phyloP scores from a whole-genome alignment of 2,113 vertebrate genomes.

The Cheirogaleus medius region DNA sequence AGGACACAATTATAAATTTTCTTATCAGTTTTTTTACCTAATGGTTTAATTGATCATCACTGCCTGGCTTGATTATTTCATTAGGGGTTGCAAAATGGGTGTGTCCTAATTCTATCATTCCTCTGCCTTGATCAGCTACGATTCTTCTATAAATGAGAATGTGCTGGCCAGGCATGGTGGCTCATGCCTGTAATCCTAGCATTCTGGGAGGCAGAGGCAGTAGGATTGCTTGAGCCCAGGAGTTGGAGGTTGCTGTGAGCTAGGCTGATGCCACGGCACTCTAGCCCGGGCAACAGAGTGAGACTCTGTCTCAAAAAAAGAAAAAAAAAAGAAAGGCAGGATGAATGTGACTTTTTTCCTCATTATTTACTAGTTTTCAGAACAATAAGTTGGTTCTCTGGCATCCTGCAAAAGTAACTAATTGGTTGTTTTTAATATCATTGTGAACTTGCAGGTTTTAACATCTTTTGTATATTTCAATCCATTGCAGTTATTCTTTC shows the following conservation, averaged over 20 bases:
- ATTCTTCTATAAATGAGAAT: background rate
- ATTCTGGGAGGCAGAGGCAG: accelerated
- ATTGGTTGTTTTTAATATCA: background rate
- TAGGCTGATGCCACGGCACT: too few species aligned
- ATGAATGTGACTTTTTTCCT: background rate
- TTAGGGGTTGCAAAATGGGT: background rate
- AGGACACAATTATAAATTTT: background rate
- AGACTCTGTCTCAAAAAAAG: too few species aligned
- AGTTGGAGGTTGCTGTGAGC: too few species aligned
- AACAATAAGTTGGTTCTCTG: background rate
- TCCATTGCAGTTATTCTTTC: background rate
- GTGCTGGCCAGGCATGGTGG: background rate
- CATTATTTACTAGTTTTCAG: background rate
- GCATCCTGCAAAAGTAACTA: background rate
- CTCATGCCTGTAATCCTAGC: too few species aligned
- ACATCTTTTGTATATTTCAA: background rate
- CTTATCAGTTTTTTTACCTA: background rate
- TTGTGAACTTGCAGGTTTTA: background rate
- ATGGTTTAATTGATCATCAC: background rate
- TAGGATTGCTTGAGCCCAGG: too few species aligned
- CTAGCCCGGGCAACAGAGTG: too few species aligned
- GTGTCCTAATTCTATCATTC: background rate
- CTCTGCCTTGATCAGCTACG: background rate
- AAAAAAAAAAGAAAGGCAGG: too few species aligned
- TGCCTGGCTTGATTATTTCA: background rate